Conservation (phyloP, 2,113 vertebrate species). For the Takifugu flavidus region DNA sequence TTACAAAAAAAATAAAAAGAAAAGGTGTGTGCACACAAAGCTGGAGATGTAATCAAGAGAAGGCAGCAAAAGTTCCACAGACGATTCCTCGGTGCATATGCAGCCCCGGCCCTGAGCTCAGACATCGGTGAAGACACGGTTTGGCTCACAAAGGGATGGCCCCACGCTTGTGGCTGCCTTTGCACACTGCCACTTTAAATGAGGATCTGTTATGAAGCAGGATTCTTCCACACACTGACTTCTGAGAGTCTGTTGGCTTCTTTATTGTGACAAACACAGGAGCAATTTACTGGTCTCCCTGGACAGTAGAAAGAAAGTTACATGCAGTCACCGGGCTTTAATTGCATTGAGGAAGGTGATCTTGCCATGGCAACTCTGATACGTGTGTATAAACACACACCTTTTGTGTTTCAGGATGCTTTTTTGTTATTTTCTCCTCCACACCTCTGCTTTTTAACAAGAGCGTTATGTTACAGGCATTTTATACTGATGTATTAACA, state of each 20-base stretch:
- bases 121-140: constrained; percentile 26
- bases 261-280: constrained; percentile 73
- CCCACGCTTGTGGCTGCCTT: constrained; percentile 51
- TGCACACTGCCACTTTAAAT: constrained; percentile 66
- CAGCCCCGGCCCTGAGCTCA: constrained; percentile 27
- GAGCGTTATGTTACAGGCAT: no score
- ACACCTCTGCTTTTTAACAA: no score
- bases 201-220: constrained; percentile 71
- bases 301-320: constrained; percentile 75
- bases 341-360: constrained; percentile 70
- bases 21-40: constrained; percentile 2
- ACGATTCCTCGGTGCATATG: constrained; percentile 18
- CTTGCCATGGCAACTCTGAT: constrained; percentile 44
- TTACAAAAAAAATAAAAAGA: neutral
- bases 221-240: constrained; percentile 55
- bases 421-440: no score
- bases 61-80: constrained; percentile 23
- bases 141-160: constrained; percentile 35
- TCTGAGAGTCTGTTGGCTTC: constrained; percentile 63
- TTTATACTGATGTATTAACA: no score
- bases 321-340: constrained; percentile 65
- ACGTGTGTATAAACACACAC: constrained; percentile 38
- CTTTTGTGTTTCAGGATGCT: neutral
- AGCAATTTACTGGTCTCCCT: constrained; percentile 71
- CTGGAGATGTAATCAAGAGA: constrained; percentile 24